Conservation (phyloP, 2,888 invertebrate genomes). For the Nycteola revayana region DNA sequence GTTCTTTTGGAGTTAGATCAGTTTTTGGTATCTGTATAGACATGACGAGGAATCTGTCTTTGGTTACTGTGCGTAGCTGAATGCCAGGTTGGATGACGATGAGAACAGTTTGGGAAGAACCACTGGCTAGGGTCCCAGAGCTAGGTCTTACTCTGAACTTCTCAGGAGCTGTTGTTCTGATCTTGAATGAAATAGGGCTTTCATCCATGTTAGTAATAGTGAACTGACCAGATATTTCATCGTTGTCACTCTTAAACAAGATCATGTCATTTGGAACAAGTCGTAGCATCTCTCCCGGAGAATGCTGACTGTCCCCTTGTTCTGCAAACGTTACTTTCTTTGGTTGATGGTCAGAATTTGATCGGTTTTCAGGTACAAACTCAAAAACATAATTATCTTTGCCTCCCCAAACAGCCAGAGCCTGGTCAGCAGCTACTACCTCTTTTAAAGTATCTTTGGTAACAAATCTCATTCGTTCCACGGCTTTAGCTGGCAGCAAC, state of each 20-base stretch:
- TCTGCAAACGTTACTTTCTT: conserved; percentile 75
- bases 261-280: conserved; percentile 87
- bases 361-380: conserved; percentile 84
- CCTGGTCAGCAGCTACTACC: conserved; percentile 88
- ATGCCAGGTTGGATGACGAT: conserved; percentile 90
- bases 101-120: conserved; percentile 83
- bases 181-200: conserved; percentile 82
- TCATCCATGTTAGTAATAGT: conserved; percentile 87
- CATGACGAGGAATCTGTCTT: conserved; percentile 95
- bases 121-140: conserved; percentile 87
- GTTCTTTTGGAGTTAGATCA: conserved; percentile 82
- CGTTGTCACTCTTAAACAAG: conserved; percentile 84
- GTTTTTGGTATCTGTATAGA: conserved; percentile 85
- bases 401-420: conserved; percentile 91
- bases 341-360: conserved; percentile 57
- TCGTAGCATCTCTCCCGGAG: conserved; percentile 81
- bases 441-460: conserved; percentile 88
- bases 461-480: conserved; percentile 93
- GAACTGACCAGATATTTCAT: conserved; percentile 85
- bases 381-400: conserved; percentile 86
- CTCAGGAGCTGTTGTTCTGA: conserved; percentile 97
- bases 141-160: conserved; percentile 97
- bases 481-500: conserved; percentile 93
- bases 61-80: conserved; percentile 84
- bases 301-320: conserved; percentile 60